phyloP scores from a whole-genome alignment of 2,888 invertebrate genomes.

The Drosophila diplacantha region DNA sequence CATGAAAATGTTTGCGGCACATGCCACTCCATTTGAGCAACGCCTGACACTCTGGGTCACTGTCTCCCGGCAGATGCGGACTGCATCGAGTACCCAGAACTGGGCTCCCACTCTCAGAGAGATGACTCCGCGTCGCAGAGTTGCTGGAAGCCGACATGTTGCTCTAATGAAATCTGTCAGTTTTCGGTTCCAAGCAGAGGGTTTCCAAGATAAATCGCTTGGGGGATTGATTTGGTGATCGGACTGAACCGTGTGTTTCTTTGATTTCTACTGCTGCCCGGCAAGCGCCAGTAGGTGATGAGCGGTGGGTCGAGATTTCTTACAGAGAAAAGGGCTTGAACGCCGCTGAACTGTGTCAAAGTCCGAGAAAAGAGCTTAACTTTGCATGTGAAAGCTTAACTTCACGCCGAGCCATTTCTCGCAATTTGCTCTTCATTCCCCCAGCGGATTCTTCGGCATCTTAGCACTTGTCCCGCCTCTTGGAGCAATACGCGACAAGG shows the following conservation, averaged over 20 bases:
- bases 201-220: conserved; percentile 4
- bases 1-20: conserved; percentile 69
- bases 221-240: conserved; percentile 40
- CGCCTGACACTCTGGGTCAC: conserved; percentile 31
- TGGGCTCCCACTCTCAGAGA: conserved; percentile 8
- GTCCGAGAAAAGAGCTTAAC: conserved; percentile 2
- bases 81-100: conserved; percentile 4
- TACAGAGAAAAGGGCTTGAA: background rate
- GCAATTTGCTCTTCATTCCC: conserved; percentile 17
- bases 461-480: conserved; percentile 45
- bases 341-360: background rate
- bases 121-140: conserved; percentile 28
- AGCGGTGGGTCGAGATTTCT: background rate
- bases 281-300: conserved; percentile 27
- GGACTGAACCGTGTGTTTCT: conserved; percentile 1
- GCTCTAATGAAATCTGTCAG: conserved; percentile 71
- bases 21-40: conserved; percentile 66
- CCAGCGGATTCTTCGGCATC: conserved; percentile 25
- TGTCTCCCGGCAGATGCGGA: background rate
- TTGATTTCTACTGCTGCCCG: conserved; percentile 7
- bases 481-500: conserved; percentile 53
- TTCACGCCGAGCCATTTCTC: conserved; percentile 5
- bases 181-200: conserved; percentile 41
- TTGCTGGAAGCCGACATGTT: conserved; percentile 45
- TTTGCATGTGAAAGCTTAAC: conserved; percentile 8